Base-by-base conservation (phyloP, 1,140 invertebrate genomes). In the Scaptomyza montana region DNA sequence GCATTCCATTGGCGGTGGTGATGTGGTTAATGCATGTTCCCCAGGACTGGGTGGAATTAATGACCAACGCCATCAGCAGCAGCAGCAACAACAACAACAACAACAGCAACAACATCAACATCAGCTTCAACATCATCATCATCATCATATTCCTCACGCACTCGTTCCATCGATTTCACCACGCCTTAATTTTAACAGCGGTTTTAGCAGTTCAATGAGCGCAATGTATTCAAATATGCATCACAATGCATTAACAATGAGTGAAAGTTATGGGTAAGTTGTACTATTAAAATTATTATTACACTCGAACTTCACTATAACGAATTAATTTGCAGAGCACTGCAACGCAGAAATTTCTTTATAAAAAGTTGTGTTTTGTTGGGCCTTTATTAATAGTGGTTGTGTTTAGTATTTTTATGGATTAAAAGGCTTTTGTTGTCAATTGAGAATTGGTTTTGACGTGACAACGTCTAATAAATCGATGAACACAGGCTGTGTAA, bases 171-270 rank as follows among this genome's bases (percentile, higher is more conserved):
- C 86, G 1, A 76, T 92, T 45, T 92, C 91, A 10, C 91, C 91
- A 2, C 75, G 91, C 6, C 71, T 90, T 2, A 90, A 90, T 56
- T 89, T 92, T 5, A 92, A 90, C 59, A 78, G 74, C 50, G 80
- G 78, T 10, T 92, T 92, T 19, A 78, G 30, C 30, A 33, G 5
- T 33, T 33, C 30, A 33, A 33, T 33, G 30, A 33, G 82, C n/a
- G 74, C 91, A 1, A 90, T 92, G 90, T 92, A 92, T 49, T 77
- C 91, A 3, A 84, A 81, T 33, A 84, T 92, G 72, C 90, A 92
- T 28, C 84, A 87, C 41, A 67, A 89, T 30, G 64, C 85, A 3
- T 78, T 91, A 54, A 76, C 91, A 3, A 91, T 92, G 74, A 70
- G 72, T 33, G 91, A 92, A 16, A 77, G 82, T 5, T 92, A 92